phyloP scores from a whole-genome alignment of 1,140 invertebrate genomes.

The Philotrypesis tridentata region DNA sequence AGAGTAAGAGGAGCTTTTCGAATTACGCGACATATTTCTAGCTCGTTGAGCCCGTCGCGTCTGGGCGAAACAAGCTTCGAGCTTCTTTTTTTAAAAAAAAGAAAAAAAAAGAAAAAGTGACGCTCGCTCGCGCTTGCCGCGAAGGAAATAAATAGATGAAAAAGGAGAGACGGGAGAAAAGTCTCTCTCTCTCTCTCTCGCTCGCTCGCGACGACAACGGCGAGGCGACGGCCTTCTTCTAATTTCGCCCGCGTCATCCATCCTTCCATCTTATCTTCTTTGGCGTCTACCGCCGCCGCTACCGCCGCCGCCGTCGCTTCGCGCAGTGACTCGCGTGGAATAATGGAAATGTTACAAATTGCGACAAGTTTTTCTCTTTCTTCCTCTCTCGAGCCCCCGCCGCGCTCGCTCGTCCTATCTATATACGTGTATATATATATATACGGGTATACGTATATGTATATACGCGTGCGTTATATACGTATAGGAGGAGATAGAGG shows the following conservation, averaged over 20 bases:
- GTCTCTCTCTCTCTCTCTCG: too few species aligned
- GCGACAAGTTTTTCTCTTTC: constrained; percentile 21
- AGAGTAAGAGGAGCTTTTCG: not conserved
- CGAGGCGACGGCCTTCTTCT: not conserved
- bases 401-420: not conserved
- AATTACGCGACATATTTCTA: not conserved
- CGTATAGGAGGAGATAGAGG: too few species aligned
- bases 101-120: too few species aligned
- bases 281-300: not conserved
- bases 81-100: too few species aligned
- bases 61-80: not conserved
- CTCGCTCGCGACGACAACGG: too few species aligned
- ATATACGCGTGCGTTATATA: too few species aligned
- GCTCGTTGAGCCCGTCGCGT: not conserved
- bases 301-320: not conserved
- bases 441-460: too few species aligned
- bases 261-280: constrained; percentile 15
- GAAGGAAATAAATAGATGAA: constrained; percentile 1
- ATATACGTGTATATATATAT: too few species aligned
- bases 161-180: not conserved
- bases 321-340: not conserved
- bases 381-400: not conserved
- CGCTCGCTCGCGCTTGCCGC: not conserved
- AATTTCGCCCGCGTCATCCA: constrained; percentile 24
- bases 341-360: constrained; percentile 37